A percentile compares a stretch with the other conserved stretches of the same genome.
Conservation (phyloP, 2,113 vertebrate genomes). For the Gavia stellata region DNA sequence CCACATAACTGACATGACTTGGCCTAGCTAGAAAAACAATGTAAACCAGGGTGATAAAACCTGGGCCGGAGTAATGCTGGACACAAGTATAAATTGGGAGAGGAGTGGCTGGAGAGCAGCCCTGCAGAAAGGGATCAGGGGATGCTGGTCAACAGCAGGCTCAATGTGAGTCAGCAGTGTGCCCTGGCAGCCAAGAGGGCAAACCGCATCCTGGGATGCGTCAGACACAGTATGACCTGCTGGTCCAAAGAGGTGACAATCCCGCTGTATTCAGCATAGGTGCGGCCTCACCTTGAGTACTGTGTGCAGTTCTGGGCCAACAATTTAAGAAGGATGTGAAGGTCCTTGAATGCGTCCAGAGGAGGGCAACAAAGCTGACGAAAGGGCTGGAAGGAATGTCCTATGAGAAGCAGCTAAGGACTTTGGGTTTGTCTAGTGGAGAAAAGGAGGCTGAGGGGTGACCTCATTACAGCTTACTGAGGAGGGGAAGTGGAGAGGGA, state of each 20-base stretch:
- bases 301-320: neutral
- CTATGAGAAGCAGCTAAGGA: accelerated
- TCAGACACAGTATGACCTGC: accelerated
- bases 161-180: accelerated
- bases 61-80: neutral
- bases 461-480: neutral
- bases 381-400: neutral
- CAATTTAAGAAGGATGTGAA: neutral
- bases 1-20: neutral
- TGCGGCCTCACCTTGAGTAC: neutral
- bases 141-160: accelerated
- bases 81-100: neutral
- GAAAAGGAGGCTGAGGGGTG: neutral
- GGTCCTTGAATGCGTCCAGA: neutral
- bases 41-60: neutral
- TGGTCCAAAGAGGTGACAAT: accelerated
- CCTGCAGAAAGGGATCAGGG: neutral
- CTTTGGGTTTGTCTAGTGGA: neutral
- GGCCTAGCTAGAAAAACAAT: neutral
- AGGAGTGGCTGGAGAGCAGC: neutral
- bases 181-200: neutral
- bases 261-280: accelerated
- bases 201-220: accelerated
- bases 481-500: neutral
- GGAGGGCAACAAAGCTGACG: neutral